Evolutionary conservation across 2,113 vertebrate genomes (phyloP).

Genomic region (Lanius collurio): DNA sequence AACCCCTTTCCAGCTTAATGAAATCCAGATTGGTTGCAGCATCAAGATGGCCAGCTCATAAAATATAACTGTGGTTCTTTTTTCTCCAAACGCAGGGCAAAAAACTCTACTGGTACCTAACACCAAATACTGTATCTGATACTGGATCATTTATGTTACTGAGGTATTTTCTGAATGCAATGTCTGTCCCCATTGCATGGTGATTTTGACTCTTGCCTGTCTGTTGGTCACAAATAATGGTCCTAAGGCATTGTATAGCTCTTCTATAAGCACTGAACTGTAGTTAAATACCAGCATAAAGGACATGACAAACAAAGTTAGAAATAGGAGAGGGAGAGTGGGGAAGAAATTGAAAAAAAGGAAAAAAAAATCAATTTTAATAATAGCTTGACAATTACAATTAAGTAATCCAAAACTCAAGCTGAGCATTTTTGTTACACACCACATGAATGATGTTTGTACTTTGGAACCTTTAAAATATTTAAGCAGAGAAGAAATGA

Average conservation of each 20-base stretch:
- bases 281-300: not conserved
- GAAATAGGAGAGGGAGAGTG: not conserved
- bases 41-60: not conserved
- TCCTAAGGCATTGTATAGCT: not conserved
- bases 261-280: not conserved
- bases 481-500: slow-evolving; percentile 78
- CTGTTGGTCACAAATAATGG: not conserved
- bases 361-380: slow-evolving; percentile 36
- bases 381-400: slow-evolving; percentile 59
- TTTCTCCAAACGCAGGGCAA: not conserved
- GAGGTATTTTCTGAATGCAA: not conserved
- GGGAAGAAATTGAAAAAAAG: slow-evolving; percentile 24
- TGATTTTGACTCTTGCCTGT: not conserved
- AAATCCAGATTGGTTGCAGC: not conserved
- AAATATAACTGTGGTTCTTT: not conserved
- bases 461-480: slow-evolving; percentile 77
- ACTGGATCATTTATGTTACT: not conserved
- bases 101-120: not conserved
- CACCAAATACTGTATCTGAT: not conserved
- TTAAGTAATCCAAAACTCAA: slow-evolving; percentile 70
- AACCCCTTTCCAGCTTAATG: not conserved
- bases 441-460: slow-evolving; percentile 71
- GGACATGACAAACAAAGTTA: not conserved
- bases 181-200: not conserved
- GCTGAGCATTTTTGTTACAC: slow-evolving; percentile 54